phyloP scores from a whole-genome alignment of 2,113 vertebrate species.

The Cyanocitta stelleri region DNA sequence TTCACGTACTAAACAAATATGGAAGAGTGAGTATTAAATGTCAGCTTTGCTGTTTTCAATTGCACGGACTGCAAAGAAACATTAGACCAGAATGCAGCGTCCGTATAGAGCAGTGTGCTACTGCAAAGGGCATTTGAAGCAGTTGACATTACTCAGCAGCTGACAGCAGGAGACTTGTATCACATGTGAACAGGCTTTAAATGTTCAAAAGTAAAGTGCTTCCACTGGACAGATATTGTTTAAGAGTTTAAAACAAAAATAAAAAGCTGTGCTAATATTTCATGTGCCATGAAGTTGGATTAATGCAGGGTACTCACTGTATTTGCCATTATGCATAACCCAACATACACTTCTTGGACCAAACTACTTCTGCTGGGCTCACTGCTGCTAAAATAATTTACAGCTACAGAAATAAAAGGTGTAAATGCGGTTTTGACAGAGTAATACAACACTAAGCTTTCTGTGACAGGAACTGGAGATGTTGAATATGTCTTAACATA shows the following conservation, averaged over 20 bases:
- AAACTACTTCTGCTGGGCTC: background rate
- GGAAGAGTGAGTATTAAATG: background rate
- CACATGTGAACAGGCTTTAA: background rate
- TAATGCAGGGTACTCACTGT: background rate
- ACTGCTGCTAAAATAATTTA: conserved; percentile 10
- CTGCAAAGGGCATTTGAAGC: background rate
- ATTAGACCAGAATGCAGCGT: background rate
- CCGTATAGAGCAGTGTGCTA: background rate
- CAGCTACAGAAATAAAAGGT: background rate
- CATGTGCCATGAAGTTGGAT: background rate
- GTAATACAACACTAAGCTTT: conserved; percentile 14
- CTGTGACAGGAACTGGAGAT: background rate
- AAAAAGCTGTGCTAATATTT: background rate
- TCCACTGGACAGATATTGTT: background rate
- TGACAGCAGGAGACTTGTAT: background rate
- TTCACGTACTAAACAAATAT: conserved; percentile 30
- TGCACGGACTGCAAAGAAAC: background rate
- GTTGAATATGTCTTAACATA: background rate
- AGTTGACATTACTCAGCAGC: background rate
- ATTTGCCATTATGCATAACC: background rate
- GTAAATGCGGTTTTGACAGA: background rate
- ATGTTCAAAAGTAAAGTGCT: background rate
- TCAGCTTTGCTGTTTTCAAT: conserved; percentile 6
- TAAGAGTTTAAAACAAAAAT: background rate
- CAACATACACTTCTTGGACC: background rate